phyloP scores from a whole-genome alignment of 2,113 vertebrate genomes.

The Sturnus vulgaris region DNA sequence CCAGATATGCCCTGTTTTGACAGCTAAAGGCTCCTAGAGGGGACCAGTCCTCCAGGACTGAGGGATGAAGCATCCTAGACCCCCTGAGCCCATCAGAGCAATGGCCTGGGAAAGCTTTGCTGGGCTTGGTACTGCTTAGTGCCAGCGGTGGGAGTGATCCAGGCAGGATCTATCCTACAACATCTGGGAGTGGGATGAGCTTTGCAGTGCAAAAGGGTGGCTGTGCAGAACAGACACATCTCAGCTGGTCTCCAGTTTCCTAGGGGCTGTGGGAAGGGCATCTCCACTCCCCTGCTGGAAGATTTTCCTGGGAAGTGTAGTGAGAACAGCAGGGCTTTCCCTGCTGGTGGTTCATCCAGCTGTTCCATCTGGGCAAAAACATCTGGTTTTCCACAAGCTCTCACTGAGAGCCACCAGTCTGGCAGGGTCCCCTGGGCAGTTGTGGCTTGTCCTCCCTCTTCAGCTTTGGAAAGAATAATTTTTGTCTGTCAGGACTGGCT shows the following conservation, averaged over 20 bases:
- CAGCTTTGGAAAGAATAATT: neutral
- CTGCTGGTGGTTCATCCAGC: neutral
- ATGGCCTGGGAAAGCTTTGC: neutral
- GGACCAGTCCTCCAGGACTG: neutral
- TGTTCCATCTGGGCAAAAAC: neutral
- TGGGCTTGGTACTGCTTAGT: neutral
- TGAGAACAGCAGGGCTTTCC: neutral
- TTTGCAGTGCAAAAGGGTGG: neutral
- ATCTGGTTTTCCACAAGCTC: neutral
- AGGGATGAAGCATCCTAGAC: neutral
- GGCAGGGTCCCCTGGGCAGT: neutral
- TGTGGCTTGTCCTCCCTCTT: neutral
- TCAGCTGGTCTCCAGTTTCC: neutral
- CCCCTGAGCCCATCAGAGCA: neutral
- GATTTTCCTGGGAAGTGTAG: neutral
- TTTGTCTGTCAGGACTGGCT: conserved; percentile 1
- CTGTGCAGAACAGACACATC: neutral
- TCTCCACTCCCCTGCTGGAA: neutral
- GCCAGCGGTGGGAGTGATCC: neutral
- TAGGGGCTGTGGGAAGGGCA: neutral
- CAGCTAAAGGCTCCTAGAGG: neutral
- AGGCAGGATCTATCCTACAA: neutral
- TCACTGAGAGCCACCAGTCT: neutral
- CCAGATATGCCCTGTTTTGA: neutral
- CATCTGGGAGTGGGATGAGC: neutral